These are phyloP conservation scores for Pangasius macronema DNA, from an alignment of 2,797 vertebrate species.

Conservation along the genomic window DNA sequence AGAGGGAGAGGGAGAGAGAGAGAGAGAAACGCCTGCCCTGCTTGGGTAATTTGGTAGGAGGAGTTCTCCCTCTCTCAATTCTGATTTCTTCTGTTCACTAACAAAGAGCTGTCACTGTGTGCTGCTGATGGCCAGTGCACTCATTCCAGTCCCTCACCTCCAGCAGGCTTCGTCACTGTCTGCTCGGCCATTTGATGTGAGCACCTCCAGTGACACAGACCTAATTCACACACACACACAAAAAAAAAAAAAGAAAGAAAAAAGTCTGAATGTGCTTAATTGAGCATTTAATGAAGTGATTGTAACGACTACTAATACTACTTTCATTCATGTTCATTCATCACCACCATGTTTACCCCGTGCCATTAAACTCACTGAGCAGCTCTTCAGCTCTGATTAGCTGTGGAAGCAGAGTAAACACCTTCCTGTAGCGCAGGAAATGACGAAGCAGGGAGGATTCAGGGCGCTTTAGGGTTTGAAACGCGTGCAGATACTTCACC, in stretches of 20 bases:
- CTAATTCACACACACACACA: too few relatives aligned
- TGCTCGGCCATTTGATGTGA: not conserved
- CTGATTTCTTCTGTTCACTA: constrained; percentile 82
- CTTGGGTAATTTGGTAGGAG: constrained; percentile 98
- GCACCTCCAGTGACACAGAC: not conserved
- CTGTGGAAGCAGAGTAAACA: too few relatives aligned
- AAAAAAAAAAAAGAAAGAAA: not conserved
- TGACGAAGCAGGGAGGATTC: not conserved
- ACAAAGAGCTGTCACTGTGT: constrained; percentile 97
- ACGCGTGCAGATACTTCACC: not conserved
- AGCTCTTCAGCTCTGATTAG: not conserved
- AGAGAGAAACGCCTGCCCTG: constrained; percentile 89
- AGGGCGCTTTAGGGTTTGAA: not conserved
- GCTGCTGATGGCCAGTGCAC: constrained; percentile 73
- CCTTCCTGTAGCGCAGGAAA: not conserved
- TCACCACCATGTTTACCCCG: not conserved
- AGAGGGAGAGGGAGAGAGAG: constrained; percentile 61
- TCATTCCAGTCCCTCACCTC: not conserved
- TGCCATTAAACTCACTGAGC: not conserved
- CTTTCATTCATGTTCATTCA: not conserved
- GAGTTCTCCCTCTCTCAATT: constrained; percentile 84
- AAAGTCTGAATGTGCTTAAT: not conserved
- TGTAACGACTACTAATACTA: not conserved
- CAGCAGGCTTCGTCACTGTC: not conserved
- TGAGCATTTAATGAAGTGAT: not conserved